phyloP scores from a whole-genome alignment of 1,140 invertebrate species.

The Aphidius gifuensis region DNA sequence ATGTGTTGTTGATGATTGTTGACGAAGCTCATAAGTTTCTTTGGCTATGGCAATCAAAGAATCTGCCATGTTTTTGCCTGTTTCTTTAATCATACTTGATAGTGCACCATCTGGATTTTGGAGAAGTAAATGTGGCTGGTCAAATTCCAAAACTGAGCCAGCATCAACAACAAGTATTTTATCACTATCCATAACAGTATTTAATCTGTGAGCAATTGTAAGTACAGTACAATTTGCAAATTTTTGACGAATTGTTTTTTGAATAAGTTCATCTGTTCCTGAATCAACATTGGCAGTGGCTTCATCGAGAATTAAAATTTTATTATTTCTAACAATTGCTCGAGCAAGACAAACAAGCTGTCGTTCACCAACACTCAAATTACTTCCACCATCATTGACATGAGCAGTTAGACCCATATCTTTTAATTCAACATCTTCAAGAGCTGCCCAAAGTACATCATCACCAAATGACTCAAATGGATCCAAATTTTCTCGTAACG shows the following conservation, averaged over 20 bases:
- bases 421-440: conserved; percentile 75
- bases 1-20: no score
- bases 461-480: conserved; percentile 79
- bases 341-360: conserved; percentile 77
- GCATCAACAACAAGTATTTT: conserved; percentile 63
- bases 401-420: conserved; percentile 66
- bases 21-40: conserved; percentile 31
- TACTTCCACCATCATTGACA: conserved; percentile 72
- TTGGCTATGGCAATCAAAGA: conserved; percentile 62
- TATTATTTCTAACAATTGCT: conserved; percentile 75
- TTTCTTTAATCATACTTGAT: conserved; percentile 66
- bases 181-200: conserved; percentile 72
- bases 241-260: conserved; percentile 69
- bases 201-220: conserved; percentile 81
- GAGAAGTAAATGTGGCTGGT: conserved; percentile 62
- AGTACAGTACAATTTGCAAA: conserved; percentile 76
- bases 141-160: conserved; percentile 64
- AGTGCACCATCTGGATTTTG: conserved; percentile 59
- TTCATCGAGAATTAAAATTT: conserved; percentile 71
- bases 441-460: conserved; percentile 73
- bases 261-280: conserved; percentile 70
- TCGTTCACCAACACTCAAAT: conserved; percentile 80
- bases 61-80: conserved; percentile 59
- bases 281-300: conserved; percentile 73
- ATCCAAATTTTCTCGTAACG: conserved; percentile 79